These are phyloP conservation scores for Balaenoptera acutorostrata DNA, from an alignment of 2,113 vertebrate genomes.

Conservation along the genomic window DNA sequence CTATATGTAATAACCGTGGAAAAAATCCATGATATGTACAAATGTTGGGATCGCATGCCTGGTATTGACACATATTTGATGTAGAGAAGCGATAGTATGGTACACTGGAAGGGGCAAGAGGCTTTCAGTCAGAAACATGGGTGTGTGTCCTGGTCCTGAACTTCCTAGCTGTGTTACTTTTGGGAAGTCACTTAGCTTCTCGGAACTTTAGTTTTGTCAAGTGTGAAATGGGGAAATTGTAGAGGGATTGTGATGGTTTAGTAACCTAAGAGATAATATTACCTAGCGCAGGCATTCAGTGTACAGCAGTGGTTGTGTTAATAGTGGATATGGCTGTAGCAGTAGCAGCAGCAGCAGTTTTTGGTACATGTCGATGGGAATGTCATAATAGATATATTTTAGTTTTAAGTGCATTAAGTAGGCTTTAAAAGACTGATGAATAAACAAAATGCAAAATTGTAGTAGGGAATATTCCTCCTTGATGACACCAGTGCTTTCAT, in stretches of 20 bases:
- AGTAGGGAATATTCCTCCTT: background rate
- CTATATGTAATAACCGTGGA: background rate
- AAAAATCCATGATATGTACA: fast-evolving
- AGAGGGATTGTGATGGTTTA: no score
- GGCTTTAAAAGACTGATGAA: background rate
- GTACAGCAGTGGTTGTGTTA: background rate
- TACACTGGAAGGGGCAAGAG: background rate
- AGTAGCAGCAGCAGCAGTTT: no score
- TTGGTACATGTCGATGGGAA: background rate
- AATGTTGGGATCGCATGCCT: background rate
- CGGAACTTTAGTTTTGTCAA: background rate
- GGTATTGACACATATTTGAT: no score
- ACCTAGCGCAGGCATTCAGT: background rate
- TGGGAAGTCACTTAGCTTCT: background rate
- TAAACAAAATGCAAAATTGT: no score
- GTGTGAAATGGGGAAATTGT: background rate
- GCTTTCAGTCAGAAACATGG: background rate
- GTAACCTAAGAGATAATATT: background rate
- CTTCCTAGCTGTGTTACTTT: background rate
- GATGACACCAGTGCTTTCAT: background rate
- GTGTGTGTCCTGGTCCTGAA: background rate
- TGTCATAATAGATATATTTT: background rate
- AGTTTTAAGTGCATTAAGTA: background rate
- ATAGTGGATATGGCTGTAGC: no score
- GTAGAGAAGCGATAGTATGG: background rate